Base-by-base conservation (phyloP, 2,888 invertebrate species). In the Lasioglossum calceatum region DNA sequence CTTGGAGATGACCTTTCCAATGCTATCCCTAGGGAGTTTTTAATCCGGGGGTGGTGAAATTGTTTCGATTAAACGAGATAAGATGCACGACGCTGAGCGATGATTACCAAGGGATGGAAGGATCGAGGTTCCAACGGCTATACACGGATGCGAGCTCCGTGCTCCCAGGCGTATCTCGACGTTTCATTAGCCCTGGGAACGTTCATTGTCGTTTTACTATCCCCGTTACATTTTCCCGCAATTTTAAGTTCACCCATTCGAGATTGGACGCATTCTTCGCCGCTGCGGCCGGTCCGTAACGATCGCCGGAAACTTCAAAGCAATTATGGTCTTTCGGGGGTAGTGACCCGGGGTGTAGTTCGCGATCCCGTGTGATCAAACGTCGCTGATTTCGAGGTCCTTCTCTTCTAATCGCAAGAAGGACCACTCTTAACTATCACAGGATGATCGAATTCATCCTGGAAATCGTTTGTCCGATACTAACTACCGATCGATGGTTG, bases 141-240 rank as follows among this genome's bases (percentile, higher is more conserved):
- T 12, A 64, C 64, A 32, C 64, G 32, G 64, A 32, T 39, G 23
- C 47, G 64, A 19, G 39, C 19, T 32, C 27, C 47, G 81, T 74
- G 27, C 27, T 39, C 19, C n/a, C 58, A 14, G 76, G 70, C 74
- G 64, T 82, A 84, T 83, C 83, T 78, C 75, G 64, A 70, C 80
- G 81, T 84, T 86, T 86, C 86, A 83, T 84, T 82, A 83, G 58
- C 83, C 79, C 70, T 27, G 42, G 61, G 70, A 83, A 74, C 78
- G 80, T 82, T 86, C 83, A 73, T 77, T 80, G 73, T 77, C 85
- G 67, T 79, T 82, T 85, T 85, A 85, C 71, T 77, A 82, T 85
- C 78, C 79, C 72, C 82, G 82, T 85, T 85, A 82, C 85, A 82
- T 85, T 85, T 82, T 81, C 79, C 82, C 72, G 82, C 82, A 73